A percentile compares a stretch with the other conserved stretches of the same genome.
Conservation (phyloP, 2,113 vertebrate genomes). For the Hyperoodon ampullatus region DNA sequence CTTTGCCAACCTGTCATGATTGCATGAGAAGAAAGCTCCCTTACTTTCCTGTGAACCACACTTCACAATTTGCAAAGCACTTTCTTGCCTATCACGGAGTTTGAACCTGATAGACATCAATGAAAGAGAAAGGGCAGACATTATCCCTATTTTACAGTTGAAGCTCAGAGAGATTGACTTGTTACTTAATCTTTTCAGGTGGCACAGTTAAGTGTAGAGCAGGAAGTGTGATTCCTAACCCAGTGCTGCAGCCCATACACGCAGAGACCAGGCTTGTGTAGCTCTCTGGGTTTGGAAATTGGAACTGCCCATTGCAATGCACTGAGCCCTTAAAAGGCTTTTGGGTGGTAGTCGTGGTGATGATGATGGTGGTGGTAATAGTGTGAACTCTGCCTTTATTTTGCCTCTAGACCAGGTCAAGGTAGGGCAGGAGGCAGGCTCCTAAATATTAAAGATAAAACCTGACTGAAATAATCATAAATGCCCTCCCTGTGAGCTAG, state of each 20-base stretch:
- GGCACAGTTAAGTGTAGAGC: background rate
- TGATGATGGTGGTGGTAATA: background rate
- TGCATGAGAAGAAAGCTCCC: background rate
- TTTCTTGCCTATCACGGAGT: background rate
- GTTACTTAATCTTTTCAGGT: background rate
- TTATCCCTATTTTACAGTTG: background rate
- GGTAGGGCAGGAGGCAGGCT: background rate
- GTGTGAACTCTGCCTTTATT: background rate
- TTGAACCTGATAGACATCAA: background rate
- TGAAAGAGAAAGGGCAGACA: background rate
- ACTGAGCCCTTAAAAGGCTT: background rate
- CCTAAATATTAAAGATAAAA: conserved; percentile 7
- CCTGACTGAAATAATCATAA: background rate
- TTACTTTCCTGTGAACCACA: background rate
- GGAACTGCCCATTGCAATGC: background rate
- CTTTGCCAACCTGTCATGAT: background rate
- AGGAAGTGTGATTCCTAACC: background rate
- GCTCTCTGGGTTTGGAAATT: background rate
- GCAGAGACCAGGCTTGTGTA: background rate
- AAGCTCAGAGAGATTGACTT: background rate
- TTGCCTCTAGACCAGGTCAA: background rate
- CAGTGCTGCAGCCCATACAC: background rate
- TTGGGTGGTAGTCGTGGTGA: background rate
- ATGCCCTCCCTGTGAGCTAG: background rate
- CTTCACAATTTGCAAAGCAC: background rate